Conservation (phyloP, 2,113 vertebrate genomes). For the Megalops atlanticus region DNA sequence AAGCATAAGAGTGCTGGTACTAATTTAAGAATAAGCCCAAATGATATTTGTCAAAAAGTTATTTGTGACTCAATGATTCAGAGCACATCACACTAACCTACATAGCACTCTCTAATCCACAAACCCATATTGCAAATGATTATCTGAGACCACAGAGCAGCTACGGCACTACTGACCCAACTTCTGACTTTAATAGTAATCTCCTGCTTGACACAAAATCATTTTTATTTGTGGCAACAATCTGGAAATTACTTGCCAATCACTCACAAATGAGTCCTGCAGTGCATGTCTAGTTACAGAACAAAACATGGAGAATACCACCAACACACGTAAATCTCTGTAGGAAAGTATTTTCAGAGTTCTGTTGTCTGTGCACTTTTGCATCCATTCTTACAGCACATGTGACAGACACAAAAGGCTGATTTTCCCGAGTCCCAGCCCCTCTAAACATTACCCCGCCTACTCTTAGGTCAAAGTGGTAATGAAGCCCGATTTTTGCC, state of each 20-base stretch:
- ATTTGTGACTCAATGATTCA: not conserved
- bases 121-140: not conserved
- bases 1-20: too few relatives aligned
- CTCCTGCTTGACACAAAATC: too few relatives aligned
- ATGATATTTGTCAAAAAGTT: not conserved
- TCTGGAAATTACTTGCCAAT: too few relatives aligned
- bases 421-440: conserved; percentile 45
- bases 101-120: not conserved
- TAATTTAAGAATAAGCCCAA: not conserved
- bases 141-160: not conserved
- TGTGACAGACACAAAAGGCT: conserved; percentile 10
- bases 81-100: not conserved
- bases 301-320: too few relatives aligned
- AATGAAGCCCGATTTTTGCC: conserved; percentile 33
- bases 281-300: too few relatives aligned
- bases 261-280: too few relatives aligned
- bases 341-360: too few relatives aligned
- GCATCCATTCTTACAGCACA: too few relatives aligned
- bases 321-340: too few relatives aligned
- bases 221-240: too few relatives aligned
- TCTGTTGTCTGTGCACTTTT: too few relatives aligned
- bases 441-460: conserved; percentile 33
- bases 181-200: not conserved
- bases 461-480: conserved; percentile 33
- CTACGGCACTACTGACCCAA: not conserved